Percentiles rank a stretch among this genome's conserved stretches.
phyloP scores from a whole-genome alignment of 1,140 invertebrate species.

The Drosophila lacteicornis region DNA sequence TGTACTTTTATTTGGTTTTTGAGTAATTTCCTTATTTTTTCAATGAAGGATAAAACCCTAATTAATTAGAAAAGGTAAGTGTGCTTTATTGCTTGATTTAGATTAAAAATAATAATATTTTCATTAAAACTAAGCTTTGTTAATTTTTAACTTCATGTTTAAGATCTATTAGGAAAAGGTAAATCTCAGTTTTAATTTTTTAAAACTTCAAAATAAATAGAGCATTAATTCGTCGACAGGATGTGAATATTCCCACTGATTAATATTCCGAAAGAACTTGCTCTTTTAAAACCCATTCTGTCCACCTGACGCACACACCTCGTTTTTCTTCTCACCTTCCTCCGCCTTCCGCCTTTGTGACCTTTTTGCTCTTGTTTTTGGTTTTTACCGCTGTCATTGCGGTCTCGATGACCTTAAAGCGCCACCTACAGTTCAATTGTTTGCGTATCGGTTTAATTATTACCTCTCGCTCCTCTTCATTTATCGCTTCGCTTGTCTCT shows the following conservation, averaged over 20 bases:
- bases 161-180: no score
- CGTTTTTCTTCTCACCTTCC: background rate
- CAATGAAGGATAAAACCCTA: no score
- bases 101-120: no score
- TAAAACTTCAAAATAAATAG: background rate
- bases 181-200: background rate
- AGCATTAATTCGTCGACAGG: background rate
- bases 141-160: no score
- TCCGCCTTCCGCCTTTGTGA: background rate
- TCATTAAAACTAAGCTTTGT: no score
- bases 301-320: slow-evolving; percentile 12
- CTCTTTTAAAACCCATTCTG: slow-evolving; percentile 25
- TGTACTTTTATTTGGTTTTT: no score
- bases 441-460: slow-evolving; percentile 80
- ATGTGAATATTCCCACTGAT: background rate
- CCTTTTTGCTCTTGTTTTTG: slow-evolving; percentile 6
- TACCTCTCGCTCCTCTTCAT: slow-evolving; percentile 54
- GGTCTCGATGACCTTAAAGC: slow-evolving; percentile 61
- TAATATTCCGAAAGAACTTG: slow-evolving; percentile 8
- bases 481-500: slow-evolving; percentile 4
- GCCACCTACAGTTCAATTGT: slow-evolving; percentile 75
- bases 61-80: no score
- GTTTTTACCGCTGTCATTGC: slow-evolving; percentile 39
- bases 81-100: no score
- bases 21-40: no score